Percentiles rank a stretch among this genome's conserved stretches.
Evolutionary conservation across 2,888 invertebrate genomes (phyloP).

Genomic region (Adelphocoris suturalis): DNA sequence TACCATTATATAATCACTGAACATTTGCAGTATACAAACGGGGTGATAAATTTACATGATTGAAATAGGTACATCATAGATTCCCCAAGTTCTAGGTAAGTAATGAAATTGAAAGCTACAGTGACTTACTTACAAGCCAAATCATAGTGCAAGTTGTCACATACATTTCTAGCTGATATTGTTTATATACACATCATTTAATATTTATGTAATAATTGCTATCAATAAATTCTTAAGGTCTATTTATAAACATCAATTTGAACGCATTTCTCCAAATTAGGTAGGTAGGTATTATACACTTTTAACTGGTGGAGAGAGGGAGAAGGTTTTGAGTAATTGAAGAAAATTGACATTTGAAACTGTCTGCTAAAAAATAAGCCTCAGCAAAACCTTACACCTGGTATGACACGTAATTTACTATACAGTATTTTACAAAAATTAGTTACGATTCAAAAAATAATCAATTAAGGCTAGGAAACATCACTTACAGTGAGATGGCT

Average conservation of each 20-base stretch:
- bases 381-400: constrained; percentile 57
- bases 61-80: constrained; percentile 43
- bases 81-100: constrained; percentile 8
- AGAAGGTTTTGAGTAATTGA: constrained; percentile 67
- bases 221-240: constrained; percentile 59
- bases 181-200: constrained; percentile 52
- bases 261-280: constrained; percentile 49
- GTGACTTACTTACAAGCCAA: constrained; percentile 48
- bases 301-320: constrained; percentile 59
- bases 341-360: constrained; percentile 72
- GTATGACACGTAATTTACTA: constrained; percentile 63
- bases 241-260: constrained; percentile 65
- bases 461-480: constrained; percentile 70
- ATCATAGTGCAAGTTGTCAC: constrained; percentile 60
- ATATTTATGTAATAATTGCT: constrained; percentile 53
- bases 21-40: not conserved
- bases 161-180: constrained; percentile 44
- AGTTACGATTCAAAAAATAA: constrained; percentile 47
- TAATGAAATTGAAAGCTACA: constrained; percentile 30
- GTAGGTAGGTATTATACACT: constrained; percentile 43
- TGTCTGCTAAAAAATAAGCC: constrained; percentile 70
- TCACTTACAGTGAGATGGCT: constrained; percentile 57
- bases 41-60: constrained; percentile 20
- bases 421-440: constrained; percentile 64
- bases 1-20: not conserved